These are phyloP conservation scores for Bambusicola thoracicus DNA, from an alignment of 2,113 vertebrate genomes.

Conservation along the genomic window DNA sequence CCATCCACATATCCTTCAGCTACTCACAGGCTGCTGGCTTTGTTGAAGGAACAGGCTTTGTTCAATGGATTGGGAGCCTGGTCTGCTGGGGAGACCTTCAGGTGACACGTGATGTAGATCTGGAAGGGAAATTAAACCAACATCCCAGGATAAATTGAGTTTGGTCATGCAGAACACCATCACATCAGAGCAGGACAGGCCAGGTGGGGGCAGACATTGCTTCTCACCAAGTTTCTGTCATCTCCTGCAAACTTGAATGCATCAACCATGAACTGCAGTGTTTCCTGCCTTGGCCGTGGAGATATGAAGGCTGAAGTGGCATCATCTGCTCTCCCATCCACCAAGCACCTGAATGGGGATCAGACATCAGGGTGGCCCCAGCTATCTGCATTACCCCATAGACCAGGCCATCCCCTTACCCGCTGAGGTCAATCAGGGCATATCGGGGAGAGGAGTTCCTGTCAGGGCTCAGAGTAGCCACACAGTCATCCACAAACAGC, in stretches of 20 bases:
- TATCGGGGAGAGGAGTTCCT: neutral
- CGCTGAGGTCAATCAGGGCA: neutral
- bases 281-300: constrained; percentile 12
- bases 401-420: neutral
- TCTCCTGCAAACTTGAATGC: constrained; percentile 48
- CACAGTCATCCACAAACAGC: constrained; percentile 45
- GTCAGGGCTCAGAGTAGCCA: neutral
- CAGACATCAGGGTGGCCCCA: neutral
- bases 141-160: neutral
- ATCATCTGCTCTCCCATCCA: constrained; percentile 54
- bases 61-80: constrained; percentile 14
- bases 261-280: constrained; percentile 29
- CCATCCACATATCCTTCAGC: fast-evolving
- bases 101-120: constrained; percentile 54
- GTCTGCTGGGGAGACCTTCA: constrained; percentile 43
- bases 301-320: constrained; percentile 46
- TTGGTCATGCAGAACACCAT: neutral
- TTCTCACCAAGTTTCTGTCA: constrained; percentile 34
- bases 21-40: constrained; percentile 49
- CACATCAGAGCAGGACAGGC: fast-evolving
- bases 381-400: neutral
- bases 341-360: constrained; percentile 32
- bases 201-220: neutral
- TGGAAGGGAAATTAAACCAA: neutral
- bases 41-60: constrained; percentile 66